Evolutionary conservation across 1,140 invertebrate species (phyloP), one percentile per base, ranked within the genome.

Genomic region (Dendroctonus valens): DNA sequence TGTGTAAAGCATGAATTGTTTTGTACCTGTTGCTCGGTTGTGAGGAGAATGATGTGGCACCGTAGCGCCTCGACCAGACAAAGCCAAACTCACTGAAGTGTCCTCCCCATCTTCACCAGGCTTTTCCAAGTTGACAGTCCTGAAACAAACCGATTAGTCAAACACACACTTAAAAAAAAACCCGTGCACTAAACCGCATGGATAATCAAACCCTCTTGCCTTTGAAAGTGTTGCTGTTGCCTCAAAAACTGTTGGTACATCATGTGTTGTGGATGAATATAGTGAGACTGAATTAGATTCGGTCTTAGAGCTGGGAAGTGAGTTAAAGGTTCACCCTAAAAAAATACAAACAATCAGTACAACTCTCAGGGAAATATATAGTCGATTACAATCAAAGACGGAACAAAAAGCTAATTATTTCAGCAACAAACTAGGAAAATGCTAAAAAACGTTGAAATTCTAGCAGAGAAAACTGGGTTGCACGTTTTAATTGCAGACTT

Each of bases 211-310:
- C 44, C 40, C 50, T 8, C 26, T 68, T 78, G 80, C 79, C 79
- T 72, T 72, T 76, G 68, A 72, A 74, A 51, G 60, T 76, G 73
- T 49, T 72, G 67, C 44, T 76, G 72, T 55, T 85, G 85, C 12
- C 89, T 83, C 50, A 91, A 80, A 72, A 87, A 90, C 76, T 90
- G 88, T 71, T 91, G 88, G 72, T 91, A 88, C 11, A 75, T 72
- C 39, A 76, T 71, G 51, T 74, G 71, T 41, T 65, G 86, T 77
- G 53, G 86, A 5, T 88, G 87, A 74, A 89, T 86, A 72, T 85
- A 84, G 75, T 86, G 79, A 39, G 82, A 68, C 12, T 66, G 65
- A 15, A 64, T 64, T 11, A 71, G 15, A 62, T 68, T 63, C 46
- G 71, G 64, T 50, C 75, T 65, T 26, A 81, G 69, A 54, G 76